phyloP scores from a whole-genome alignment of 2,113 vertebrate genomes.

The Pollachius pollachius region DNA sequence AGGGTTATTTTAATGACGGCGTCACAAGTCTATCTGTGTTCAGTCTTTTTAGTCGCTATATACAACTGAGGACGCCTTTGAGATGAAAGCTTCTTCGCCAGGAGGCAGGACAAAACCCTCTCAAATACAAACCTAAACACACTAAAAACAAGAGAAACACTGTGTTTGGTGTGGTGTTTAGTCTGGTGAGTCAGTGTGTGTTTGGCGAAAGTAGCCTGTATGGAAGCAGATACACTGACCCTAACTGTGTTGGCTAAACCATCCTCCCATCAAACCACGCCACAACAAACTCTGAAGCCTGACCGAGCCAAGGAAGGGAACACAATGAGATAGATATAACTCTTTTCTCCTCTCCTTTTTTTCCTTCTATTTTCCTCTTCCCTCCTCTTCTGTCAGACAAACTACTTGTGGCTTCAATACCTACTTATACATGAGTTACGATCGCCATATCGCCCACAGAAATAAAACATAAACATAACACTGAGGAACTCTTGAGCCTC shows the following conservation, averaged over 20 bases:
- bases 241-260: too few species aligned
- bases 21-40: neutral
- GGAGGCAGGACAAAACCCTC: neutral
- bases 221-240: too few species aligned
- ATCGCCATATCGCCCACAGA: too few species aligned
- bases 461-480: neutral
- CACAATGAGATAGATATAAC: too few species aligned
- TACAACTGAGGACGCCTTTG: neutral
- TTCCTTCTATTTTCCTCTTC: too few species aligned
- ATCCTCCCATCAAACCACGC: too few species aligned
- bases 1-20: neutral
- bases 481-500: constrained; percentile 17
- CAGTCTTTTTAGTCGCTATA: neutral
- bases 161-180: neutral
- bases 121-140: neutral
- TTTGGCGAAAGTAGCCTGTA: neutral
- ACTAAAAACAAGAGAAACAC: neutral
- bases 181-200: neutral
- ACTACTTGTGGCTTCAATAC: too few species aligned
- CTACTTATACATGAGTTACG: too few species aligned
- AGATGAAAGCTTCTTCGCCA: neutral
- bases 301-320: too few species aligned
- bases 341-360: too few species aligned
- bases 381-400: too few species aligned
- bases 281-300: too few species aligned